These are phyloP conservation scores for Strigamia maritima DNA, from an alignment of 2,888 invertebrate genomes.

Conservation along the genomic window DNA sequence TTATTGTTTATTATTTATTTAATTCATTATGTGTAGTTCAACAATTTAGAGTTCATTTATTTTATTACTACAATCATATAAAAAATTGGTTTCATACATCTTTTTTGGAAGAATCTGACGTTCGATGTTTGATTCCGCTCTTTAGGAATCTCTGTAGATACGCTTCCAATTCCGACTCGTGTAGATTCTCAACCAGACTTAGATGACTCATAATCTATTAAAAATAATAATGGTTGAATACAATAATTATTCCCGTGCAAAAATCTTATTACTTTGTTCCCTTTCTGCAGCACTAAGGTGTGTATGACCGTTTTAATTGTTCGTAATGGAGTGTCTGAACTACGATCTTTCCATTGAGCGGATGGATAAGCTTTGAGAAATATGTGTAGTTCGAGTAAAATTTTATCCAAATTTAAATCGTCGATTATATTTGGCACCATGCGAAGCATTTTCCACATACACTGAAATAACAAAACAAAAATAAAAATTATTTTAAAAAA, in stretches of 20 bases:
- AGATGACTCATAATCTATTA: constrained; percentile 60
- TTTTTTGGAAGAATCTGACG: not conserved
- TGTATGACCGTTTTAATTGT: constrained; percentile 93
- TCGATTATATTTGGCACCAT: constrained; percentile 72
- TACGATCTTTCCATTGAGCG: constrained; percentile 78
- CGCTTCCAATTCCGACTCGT: constrained; percentile 78
- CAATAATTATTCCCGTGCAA: not conserved
- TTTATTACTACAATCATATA: too few species aligned
- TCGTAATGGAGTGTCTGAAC: constrained; percentile 73
- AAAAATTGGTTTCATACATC: not conserved
- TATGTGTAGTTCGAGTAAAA: constrained; percentile 74
- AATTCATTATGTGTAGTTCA: too few species aligned
- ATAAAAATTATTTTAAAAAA: not conserved
- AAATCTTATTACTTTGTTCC: constrained; percentile 60
- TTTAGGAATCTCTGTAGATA: constrained; percentile 71
- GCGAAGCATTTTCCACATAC: constrained; percentile 91
- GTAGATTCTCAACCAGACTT: constrained; percentile 58
- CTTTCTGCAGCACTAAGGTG: constrained; percentile 83
- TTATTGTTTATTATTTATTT: too few species aligned
- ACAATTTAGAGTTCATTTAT: too few species aligned
- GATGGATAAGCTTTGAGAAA: constrained; percentile 85
- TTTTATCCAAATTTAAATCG: constrained; percentile 54
- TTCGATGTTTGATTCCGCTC: constrained; percentile 40
- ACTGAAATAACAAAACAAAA: constrained; percentile 56
- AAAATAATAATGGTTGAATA: too few species aligned